These are phyloP conservation scores for Cotesia congregata DNA, from an alignment of 2,888 invertebrate species.

Conservation along the genomic window DNA sequence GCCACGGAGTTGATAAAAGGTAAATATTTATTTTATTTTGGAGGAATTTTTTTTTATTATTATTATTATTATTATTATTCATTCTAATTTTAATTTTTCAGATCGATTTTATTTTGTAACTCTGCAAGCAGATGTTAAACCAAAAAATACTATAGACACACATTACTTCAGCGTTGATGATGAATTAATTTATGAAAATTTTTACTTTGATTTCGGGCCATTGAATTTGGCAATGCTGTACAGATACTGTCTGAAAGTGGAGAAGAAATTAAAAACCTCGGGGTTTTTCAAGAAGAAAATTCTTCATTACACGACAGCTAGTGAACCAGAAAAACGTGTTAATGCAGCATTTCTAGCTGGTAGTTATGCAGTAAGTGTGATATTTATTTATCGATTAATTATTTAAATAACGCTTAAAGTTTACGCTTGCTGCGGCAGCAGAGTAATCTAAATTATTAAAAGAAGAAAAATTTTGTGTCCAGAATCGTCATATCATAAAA, in stretches of 20 bases:
- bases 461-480: too few species aligned
- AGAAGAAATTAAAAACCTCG: constrained; percentile 79
- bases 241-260: constrained; percentile 84
- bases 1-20: constrained; percentile 67
- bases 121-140: constrained; percentile 75
- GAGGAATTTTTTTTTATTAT: constrained; percentile 9
- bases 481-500: too few species aligned
- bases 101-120: constrained; percentile 84
- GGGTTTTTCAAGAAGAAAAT: constrained; percentile 80
- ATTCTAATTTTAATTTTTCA: constrained; percentile 44
- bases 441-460: too few species aligned
- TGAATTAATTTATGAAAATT: constrained; percentile 85
- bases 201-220: constrained; percentile 92
- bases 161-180: constrained; percentile 86
- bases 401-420: not conserved
- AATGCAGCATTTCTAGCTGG: constrained; percentile 92
- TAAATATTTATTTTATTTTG: constrained; percentile 41
- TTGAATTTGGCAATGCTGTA: constrained; percentile 88
- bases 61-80: constrained; percentile 17
- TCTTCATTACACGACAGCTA: constrained; percentile 82
- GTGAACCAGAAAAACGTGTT: constrained; percentile 82
- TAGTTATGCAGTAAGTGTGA: constrained; percentile 78
- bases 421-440: not conserved
- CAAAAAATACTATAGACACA: constrained; percentile 77
- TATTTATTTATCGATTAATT: constrained; percentile 24